Percentiles rank a stretch among this genome's conserved stretches.
These are phyloP conservation scores for Paramisgurnus dabryanus DNA, from an alignment of 2,113 vertebrate genomes.

Conservation along the genomic window DNA sequence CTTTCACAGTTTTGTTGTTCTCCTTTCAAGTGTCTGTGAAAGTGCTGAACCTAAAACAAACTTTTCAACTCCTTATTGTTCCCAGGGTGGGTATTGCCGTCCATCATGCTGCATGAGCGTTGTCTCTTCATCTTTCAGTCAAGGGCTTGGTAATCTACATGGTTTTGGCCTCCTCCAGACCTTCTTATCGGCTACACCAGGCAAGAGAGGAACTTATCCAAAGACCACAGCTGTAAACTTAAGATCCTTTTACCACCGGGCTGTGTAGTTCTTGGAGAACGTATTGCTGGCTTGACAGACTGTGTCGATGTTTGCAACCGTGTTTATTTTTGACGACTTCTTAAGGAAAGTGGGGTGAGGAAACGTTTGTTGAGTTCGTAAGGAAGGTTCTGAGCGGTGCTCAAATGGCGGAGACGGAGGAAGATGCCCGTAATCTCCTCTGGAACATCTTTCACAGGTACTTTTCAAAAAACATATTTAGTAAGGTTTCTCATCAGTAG, in stretches of 20 bases:
- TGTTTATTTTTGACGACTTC: not conserved
- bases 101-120: not conserved
- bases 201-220: conserved; percentile 34
- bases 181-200: conserved; percentile 47
- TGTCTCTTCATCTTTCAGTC: not conserved
- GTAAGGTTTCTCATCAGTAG: not conserved
- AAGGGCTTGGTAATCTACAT: conserved; percentile 33
- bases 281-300: not conserved
- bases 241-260: not conserved
- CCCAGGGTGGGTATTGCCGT: not conserved
- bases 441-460: conserved; percentile 53
- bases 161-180: conserved; percentile 33
- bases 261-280: conserved; percentile 3
- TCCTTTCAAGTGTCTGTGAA: not conserved
- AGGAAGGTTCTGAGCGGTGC: not conserved
- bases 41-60: not conserved
- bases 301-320: not conserved
- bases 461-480: not conserved
- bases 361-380: not conserved
- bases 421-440: conserved; percentile 26
- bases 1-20: too few species aligned
- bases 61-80: not conserved
- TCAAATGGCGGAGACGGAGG: conserved; percentile 28
- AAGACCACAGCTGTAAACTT: not conserved
- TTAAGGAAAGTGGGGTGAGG: conserved; percentile 1